Base-by-base conservation (phyloP, 2,113 vertebrate species). In the Pseudopipra pipra region DNA sequence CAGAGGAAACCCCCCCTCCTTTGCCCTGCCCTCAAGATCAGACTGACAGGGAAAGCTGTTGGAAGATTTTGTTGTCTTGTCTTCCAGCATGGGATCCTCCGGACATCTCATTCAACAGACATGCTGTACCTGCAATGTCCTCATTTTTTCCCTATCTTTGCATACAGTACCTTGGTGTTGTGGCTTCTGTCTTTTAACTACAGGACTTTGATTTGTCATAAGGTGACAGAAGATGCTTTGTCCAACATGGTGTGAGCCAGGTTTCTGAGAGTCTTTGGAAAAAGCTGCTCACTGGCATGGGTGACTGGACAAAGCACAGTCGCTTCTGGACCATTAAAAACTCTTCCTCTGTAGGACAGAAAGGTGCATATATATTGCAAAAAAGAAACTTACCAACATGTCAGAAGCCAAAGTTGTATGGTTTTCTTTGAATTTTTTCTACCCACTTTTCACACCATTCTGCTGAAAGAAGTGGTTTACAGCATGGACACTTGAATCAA, bases 131-230 rank as follows among this genome's bases (percentile, higher is more conserved):
- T n/a, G n/a, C 67, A 85, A 18, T 6, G 41, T 16, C 17, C 70
- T 61, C n/a, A 6, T 28, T 39, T 85, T 59, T 24, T 39, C n/a
- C n/a, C 21, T 10, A 20, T 66, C 56, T 70, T 28, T 46, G 47
- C 47, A 89, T 2, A 2, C 28, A 25, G 8, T 8, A 18, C 3
- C 8, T 55, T 0, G 1, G 37, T 39, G 20, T 19, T 62, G 20
- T 71, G 25, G 41, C 43, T 59, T 86, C 83, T 52, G 9, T 12
- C 74, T 77, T 88, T 33, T n/a, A 95, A 44, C 44, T 35, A 19
- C 0, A 0, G 15, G 25, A 41, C 58, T 74, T 77, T 11, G 28
- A 43, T 74, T 81, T 81, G 55, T 46, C 28, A 6, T 23, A 65
- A 76, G 24, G 27, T 70, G 55, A 67, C 0, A 5, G 17, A 76